Conservation (phyloP, 1,140 invertebrate species). For the Colletes latitarsis region DNA sequence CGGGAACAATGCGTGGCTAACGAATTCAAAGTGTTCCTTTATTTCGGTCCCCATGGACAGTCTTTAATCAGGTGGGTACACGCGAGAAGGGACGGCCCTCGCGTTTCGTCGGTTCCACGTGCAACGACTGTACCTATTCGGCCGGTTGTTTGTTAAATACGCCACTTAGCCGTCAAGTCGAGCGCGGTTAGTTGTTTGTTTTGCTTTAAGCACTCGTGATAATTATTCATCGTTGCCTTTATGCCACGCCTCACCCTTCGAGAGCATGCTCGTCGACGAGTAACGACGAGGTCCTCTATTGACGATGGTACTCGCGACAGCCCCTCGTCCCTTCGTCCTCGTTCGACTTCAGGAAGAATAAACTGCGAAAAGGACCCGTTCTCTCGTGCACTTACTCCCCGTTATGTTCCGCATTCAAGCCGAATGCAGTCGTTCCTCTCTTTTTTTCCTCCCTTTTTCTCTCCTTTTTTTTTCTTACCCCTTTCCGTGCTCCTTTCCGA, state of each 20-base stretch:
- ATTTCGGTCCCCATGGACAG: conserved; percentile 22
- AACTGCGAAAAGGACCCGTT: conserved; percentile 72
- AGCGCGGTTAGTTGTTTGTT: conserved; percentile 76
- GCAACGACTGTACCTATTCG: conserved; percentile 35
- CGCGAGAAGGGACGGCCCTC: conserved; percentile 6
- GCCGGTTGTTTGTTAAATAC: conserved; percentile 71
- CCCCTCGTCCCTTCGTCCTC: conserved; percentile 3
- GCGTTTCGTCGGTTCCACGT: conserved; percentile 15
- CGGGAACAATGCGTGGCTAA: conserved; percentile 38
- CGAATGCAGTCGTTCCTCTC: conserved; percentile 51
- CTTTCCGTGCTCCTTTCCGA: neutral
- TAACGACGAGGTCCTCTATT: conserved; percentile 70
- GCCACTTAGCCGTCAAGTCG: conserved; percentile 76
- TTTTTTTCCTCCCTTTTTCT: neutral
- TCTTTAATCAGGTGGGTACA: conserved; percentile 57
- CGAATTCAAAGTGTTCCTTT: conserved; percentile 37
- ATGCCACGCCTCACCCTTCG: conserved; percentile 57
- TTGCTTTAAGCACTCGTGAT: conserved; percentile 75
- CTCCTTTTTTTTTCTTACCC: neutral
- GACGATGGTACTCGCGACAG: conserved; percentile 61
- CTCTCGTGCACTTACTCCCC: conserved; percentile 62
- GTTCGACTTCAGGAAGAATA: conserved; percentile 69
- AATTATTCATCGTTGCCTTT: conserved; percentile 78
- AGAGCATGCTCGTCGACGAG: conserved; percentile 53
- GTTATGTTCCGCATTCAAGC: conserved; percentile 42